These are phyloP conservation scores for Rapana venosa DNA, from an alignment of 2,888 invertebrate genomes.

Conservation along the genomic window DNA sequence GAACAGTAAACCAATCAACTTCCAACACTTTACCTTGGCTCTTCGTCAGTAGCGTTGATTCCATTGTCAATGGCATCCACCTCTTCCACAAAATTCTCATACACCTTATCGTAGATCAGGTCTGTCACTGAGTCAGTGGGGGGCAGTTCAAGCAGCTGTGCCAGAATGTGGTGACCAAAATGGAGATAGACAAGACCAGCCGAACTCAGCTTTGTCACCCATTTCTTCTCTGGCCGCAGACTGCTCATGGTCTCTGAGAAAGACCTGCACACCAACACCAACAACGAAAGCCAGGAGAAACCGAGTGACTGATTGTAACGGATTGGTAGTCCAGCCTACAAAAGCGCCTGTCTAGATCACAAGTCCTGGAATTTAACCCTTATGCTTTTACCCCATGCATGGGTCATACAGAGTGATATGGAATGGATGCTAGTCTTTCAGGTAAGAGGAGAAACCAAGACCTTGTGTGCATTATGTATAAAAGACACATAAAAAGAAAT, in stretches of 20 bases:
- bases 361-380: too few relatives aligned
- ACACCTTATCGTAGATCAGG: slow-evolving; percentile 82
- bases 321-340: too few relatives aligned
- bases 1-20: too few relatives aligned
- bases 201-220: slow-evolving; percentile 88
- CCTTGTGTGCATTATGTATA: too few relatives aligned
- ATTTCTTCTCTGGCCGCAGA: slow-evolving; percentile 70
- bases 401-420: too few relatives aligned
- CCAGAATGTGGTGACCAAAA: slow-evolving; percentile 87
- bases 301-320: too few relatives aligned
- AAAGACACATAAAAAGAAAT: too few relatives aligned
- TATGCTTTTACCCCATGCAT: too few relatives aligned
- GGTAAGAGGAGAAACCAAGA: too few relatives aligned
- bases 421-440: too few relatives aligned
- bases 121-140: slow-evolving; percentile 64
- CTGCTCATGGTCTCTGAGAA: slow-evolving; percentile 78
- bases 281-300: too few relatives aligned
- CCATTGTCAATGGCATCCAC: slow-evolving; percentile 99
- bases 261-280: slow-evolving; percentile 66
- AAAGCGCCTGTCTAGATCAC: too few relatives aligned
- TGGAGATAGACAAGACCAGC: slow-evolving; percentile 95
- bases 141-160: slow-evolving; percentile 59
- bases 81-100: slow-evolving; percentile 92
- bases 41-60: slow-evolving; percentile 87
- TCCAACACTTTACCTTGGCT: slow-evolving; percentile 65